A percentile compares a stretch with the other conserved stretches of the same genome.
These are phyloP conservation scores for Mustelus asterias DNA, from an alignment of 2,113 vertebrate genomes.

Conservation along the genomic window DNA sequence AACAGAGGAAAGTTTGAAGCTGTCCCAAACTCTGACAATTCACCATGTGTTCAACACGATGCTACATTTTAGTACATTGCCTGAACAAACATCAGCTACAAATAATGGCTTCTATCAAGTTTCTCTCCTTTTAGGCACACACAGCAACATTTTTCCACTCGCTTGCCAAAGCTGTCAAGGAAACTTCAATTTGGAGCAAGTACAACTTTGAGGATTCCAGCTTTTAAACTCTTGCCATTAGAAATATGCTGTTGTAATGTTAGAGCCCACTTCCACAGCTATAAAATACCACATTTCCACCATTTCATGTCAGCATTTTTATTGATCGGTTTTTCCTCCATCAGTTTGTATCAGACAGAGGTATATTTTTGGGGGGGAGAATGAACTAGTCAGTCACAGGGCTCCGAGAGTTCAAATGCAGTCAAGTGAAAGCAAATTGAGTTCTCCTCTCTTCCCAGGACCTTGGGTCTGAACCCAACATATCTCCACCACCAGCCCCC, in stretches of 20 bases:
- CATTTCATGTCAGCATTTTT: not conserved
- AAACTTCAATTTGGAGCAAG: not conserved
- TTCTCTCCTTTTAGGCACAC: not conserved
- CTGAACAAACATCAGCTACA: slow-evolving; percentile 12
- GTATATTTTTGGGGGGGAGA: not conserved
- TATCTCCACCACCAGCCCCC: not conserved
- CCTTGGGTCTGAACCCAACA: not conserved
- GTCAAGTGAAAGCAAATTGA: not conserved
- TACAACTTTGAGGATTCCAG: not conserved
- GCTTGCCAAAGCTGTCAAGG: not conserved
- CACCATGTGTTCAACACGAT: not conserved
- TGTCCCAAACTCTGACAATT: not conserved
- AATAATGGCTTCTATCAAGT: slow-evolving; percentile 6
- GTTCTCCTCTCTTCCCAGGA: not conserved
- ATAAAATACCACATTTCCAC: not conserved
- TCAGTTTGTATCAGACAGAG: not conserved
- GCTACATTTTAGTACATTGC: not conserved
- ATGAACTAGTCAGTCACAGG: not conserved
- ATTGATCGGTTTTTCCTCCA: not conserved
- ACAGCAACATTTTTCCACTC: not conserved
- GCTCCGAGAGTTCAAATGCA: not conserved
- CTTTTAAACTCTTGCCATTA: slow-evolving; percentile 13
- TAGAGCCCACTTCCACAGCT: not conserved
- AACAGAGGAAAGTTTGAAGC: not conserved
- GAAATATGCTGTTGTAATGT: slow-evolving; percentile 5